These are phyloP conservation scores for Oxycera nigricornis DNA, from an alignment of 2,888 invertebrate species.

Conservation along the genomic window DNA sequence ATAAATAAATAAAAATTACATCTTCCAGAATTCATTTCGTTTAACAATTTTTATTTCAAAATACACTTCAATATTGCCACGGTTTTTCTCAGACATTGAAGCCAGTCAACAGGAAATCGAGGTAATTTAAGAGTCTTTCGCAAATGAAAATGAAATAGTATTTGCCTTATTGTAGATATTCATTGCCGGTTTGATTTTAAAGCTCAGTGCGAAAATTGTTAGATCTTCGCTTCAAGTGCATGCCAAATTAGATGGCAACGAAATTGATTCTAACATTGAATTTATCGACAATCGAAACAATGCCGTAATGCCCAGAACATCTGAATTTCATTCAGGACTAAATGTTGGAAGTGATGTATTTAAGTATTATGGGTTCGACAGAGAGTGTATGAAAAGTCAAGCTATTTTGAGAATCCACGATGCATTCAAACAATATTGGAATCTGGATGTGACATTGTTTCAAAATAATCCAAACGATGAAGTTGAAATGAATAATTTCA, in stretches of 20 bases:
- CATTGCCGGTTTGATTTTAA: background rate
- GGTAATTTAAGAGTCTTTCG: background rate
- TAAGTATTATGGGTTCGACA: conserved; percentile 19
- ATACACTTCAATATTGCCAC: background rate
- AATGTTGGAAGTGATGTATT: background rate
- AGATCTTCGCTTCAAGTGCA: background rate
- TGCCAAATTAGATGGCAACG: background rate
- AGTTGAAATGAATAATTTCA: background rate
- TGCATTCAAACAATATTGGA: background rate
- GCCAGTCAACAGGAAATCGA: background rate
- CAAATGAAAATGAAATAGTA: background rate
- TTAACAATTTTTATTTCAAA: conserved; percentile 17
- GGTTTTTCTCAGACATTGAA: background rate
- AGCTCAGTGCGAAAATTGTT: background rate
- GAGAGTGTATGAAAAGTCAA: background rate
- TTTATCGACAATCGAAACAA: too few relatives aligned
- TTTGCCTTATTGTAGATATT: conserved; percentile 11
- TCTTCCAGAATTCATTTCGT: conserved; percentile 8
- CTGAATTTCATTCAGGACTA: background rate
- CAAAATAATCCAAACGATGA: background rate
- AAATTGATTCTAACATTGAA: too few relatives aligned
- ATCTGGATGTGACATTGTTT: background rate
- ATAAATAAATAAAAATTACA: background rate
- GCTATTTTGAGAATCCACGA: conserved; percentile 2
- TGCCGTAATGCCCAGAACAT: background rate